These are phyloP conservation scores for Trematocara unimaculatum DNA, from an alignment of 2,113 vertebrate species.

Conservation along the genomic window DNA sequence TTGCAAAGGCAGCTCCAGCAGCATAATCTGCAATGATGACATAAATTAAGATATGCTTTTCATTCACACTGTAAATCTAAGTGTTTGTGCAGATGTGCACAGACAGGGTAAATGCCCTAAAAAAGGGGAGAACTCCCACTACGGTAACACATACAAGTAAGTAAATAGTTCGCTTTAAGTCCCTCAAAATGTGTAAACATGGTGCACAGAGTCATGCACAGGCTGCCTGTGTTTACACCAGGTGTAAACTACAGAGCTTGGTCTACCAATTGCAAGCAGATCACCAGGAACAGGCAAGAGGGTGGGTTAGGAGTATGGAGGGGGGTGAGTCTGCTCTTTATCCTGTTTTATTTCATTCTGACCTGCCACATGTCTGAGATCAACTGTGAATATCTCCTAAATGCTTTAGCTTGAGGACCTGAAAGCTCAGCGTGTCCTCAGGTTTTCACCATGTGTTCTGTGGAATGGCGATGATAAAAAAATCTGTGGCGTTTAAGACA, in stretches of 20 bases:
- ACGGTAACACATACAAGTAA: neutral
- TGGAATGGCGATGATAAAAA: neutral
- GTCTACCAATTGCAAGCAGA: constrained; percentile 57
- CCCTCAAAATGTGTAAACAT: constrained; percentile 44
- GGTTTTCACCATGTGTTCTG: neutral
- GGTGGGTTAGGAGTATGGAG: neutral
- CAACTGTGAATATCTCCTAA: neutral
- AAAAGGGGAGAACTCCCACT: constrained; percentile 36
- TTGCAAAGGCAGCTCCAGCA: neutral
- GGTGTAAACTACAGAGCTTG: constrained; percentile 46
- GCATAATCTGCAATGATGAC: neutral
- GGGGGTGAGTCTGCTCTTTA: constrained; percentile 9
- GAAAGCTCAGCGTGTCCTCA: neutral
- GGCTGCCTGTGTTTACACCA: constrained; percentile 41
- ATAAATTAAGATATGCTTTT: neutral
- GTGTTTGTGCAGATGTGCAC: neutral
- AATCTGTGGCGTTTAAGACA: neutral
- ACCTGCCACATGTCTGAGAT: constrained; percentile 11
- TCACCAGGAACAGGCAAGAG: neutral
- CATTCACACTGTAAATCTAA: neutral
- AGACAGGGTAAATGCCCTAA: neutral
- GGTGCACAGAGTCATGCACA: constrained; percentile 8
- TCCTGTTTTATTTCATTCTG: constrained; percentile 24
- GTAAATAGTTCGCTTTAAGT: neutral
- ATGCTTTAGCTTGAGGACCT: neutral